These are phyloP conservation scores for Cacoxenus indagator DNA, from an alignment of 2,888 invertebrate species.

Conservation along the genomic window DNA sequence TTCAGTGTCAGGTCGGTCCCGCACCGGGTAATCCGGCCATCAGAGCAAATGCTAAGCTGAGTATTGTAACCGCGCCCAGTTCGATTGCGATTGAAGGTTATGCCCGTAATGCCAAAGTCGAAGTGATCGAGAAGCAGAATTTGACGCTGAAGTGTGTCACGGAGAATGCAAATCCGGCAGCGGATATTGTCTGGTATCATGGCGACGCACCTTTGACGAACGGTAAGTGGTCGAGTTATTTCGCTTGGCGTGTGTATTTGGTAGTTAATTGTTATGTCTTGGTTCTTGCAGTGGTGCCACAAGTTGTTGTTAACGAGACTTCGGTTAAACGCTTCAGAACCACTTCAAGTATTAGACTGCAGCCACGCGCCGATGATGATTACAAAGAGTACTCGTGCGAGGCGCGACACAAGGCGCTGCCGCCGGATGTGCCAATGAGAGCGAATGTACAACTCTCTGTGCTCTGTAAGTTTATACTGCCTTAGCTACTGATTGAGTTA, in stretches of 20 bases:
- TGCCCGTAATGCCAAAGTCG: conserved; percentile 65
- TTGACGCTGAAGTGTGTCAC: conserved; percentile 64
- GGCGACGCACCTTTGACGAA: conserved; percentile 54
- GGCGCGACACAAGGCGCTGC: conserved; percentile 65
- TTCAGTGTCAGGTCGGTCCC: conserved; percentile 97
- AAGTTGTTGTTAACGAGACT: conserved; percentile 61
- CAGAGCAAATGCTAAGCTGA: conserved; percentile 87
- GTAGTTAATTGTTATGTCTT: background rate
- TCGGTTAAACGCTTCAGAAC: conserved; percentile 62
- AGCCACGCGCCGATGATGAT: conserved; percentile 65
- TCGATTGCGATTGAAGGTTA: conserved; percentile 67
- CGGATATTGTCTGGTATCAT: conserved; percentile 65
- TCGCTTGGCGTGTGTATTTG: conserved; percentile 20
- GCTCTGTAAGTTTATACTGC: conserved; percentile 58
- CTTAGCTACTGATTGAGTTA: background rate
- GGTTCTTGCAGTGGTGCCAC: conserved; percentile 44
- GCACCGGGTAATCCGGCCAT: conserved; percentile 85
- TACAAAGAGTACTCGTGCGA: conserved; percentile 67
- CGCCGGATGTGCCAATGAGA: conserved; percentile 68
- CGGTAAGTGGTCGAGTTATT: conserved; percentile 42
- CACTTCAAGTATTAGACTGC: conserved; percentile 56
- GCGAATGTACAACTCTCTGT: conserved; percentile 67
- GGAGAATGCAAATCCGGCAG: conserved; percentile 68
- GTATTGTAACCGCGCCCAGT: conserved; percentile 72
- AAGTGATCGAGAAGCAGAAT: conserved; percentile 66